A percentile compares a stretch with the other conserved stretches of the same genome.
phyloP scores from a whole-genome alignment of 2,888 invertebrate genomes.

The Troglohyphantes excavatus region DNA sequence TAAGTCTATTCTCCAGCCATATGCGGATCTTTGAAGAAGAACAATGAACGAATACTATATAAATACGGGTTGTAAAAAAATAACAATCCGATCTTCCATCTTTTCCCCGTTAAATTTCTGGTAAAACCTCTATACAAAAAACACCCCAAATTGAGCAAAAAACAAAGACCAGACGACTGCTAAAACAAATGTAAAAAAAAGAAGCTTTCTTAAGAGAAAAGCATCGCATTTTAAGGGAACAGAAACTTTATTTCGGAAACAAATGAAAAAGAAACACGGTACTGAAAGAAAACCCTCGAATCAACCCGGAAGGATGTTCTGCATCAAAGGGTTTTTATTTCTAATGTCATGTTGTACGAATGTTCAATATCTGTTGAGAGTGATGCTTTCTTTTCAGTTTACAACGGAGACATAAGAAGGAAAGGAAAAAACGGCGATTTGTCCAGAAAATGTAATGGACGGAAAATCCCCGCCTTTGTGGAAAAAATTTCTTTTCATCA shows the following conservation, averaged over 20 bases:
- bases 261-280: not conserved
- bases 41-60: too few species aligned
- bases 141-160: not conserved
- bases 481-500: constrained; percentile 51
- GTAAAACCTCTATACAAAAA: too few species aligned
- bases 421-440: constrained; percentile 27
- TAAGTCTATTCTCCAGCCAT: too few species aligned
- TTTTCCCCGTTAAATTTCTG: too few species aligned
- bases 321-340: constrained; percentile 45
- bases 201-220: not conserved
- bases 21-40: too few species aligned
- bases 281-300: constrained; percentile 6
- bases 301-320: constrained; percentile 46
- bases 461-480: constrained; percentile 33
- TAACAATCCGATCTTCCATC: too few species aligned
- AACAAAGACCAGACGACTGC: not conserved
- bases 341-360: constrained; percentile 27
- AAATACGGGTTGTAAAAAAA: too few species aligned
- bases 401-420: not conserved
- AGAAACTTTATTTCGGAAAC: constrained; percentile 6
- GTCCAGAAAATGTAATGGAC: constrained; percentile 48
- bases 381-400: not conserved
- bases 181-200: not conserved
- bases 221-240: constrained; percentile 3
- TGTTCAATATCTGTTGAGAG: constrained; percentile 46